Evolutionary conservation across 2,797 vertebrate genomes (phyloP).

Genomic region (Neosalanx taihuensis): DNA sequence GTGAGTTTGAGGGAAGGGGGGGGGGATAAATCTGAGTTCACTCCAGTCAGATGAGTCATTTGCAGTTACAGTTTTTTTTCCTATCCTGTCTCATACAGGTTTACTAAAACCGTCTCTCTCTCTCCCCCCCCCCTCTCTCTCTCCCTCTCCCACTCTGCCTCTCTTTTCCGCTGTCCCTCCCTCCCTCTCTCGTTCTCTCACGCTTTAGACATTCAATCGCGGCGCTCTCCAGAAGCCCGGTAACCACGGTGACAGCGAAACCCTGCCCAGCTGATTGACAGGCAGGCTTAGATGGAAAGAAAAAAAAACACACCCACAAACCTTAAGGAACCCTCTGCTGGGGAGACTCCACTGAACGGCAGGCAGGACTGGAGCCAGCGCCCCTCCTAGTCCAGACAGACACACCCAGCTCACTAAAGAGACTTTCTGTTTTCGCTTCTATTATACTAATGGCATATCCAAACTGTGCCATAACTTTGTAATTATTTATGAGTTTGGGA

Average conservation of each 20-base stretch:
- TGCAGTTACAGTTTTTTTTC: neutral
- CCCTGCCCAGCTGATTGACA: constrained; percentile 46
- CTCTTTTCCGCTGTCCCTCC: neutral
- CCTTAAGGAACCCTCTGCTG: constrained; percentile 60
- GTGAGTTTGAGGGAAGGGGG: too few relatives aligned
- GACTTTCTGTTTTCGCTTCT: constrained; percentile 5
- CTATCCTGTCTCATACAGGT: neutral
- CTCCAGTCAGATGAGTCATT: too few relatives aligned
- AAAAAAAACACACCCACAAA: constrained; percentile 43
- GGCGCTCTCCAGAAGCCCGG: constrained; percentile 9
- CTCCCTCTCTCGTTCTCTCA: neutral
- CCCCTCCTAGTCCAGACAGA: neutral
- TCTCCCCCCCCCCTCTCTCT: too few relatives aligned
- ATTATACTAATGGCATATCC: constrained; percentile 25
- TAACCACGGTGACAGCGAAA: constrained; percentile 46
- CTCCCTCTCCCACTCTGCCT: too few relatives aligned
- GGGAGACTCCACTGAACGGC: neutral
- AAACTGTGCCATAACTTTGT: constrained; percentile 39
- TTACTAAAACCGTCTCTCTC: neutral
- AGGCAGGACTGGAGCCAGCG: neutral
- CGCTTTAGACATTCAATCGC: neutral
- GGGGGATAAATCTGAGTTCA: too few relatives aligned
- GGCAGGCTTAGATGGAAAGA: constrained; percentile 38
- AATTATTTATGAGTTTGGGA: constrained; percentile 58
- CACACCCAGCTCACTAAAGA: neutral